These are phyloP conservation scores for Cancer borealis DNA, from an alignment of 2,888 invertebrate genomes.

Conservation along the genomic window DNA sequence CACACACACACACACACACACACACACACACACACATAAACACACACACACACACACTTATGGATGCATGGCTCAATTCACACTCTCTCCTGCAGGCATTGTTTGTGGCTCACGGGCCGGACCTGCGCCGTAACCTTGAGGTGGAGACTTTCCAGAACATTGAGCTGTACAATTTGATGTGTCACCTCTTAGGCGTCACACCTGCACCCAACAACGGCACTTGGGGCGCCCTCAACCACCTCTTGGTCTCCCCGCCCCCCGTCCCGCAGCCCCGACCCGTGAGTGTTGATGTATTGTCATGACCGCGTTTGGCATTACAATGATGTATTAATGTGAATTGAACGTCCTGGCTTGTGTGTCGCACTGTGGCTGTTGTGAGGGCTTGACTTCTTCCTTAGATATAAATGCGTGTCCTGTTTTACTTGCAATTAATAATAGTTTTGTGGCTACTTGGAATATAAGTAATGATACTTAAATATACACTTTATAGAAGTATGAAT, in stretches of 20 bases:
- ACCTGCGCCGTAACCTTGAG: constrained; percentile 67
- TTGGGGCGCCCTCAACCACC: constrained; percentile 74
- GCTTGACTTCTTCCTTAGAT: too few relatives aligned
- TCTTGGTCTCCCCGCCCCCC: constrained; percentile 69
- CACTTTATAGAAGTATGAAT: not conserved
- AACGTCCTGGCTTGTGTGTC: too few relatives aligned
- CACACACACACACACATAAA: not conserved
- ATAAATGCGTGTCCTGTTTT: too few relatives aligned
- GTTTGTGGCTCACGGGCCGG: constrained; percentile 76
- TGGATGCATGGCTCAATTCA: not conserved
- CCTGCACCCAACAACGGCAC: constrained; percentile 77
- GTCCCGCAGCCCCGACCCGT: not conserved
- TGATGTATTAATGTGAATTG: too few relatives aligned
- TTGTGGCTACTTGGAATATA: not conserved
- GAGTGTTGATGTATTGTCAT: not conserved
- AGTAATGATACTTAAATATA: not conserved
- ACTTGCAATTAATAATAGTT: too few relatives aligned
- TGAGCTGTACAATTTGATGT: constrained; percentile 77
- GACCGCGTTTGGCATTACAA: too few relatives aligned
- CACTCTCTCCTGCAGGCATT: constrained; percentile 57
- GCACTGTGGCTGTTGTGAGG: too few relatives aligned
- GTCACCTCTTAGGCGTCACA: constrained; percentile 66
- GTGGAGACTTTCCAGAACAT: constrained; percentile 76
- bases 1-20: not conserved
- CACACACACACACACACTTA: not conserved